Conservation (phyloP, 2,888 invertebrate genomes). For the Druceiella hillmani region DNA sequence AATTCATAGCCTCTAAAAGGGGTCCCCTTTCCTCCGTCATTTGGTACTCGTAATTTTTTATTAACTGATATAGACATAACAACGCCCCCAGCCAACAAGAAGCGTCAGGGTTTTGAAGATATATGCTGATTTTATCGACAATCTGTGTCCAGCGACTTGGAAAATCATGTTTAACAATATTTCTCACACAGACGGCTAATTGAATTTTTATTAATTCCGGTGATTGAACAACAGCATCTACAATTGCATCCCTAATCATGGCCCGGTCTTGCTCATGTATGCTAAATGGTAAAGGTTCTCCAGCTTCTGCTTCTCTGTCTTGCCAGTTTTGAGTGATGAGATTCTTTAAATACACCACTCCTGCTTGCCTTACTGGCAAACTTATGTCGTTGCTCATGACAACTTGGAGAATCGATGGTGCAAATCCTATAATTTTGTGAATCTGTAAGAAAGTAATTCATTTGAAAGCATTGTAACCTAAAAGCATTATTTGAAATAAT, state of each 20-base stretch:
- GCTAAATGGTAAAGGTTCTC: constrained; percentile 71
- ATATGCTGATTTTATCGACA: constrained; percentile 91
- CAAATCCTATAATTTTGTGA: constrained; percentile 86
- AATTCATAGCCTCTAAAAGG: constrained; percentile 91
- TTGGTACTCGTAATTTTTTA: constrained; percentile 91
- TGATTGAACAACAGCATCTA: constrained; percentile 93
- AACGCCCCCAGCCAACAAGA: constrained; percentile 89
- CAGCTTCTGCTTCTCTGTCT: constrained; percentile 69
- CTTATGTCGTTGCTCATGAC: constrained; percentile 88
- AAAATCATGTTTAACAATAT: constrained; percentile 93
- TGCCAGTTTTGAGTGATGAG: constrained; percentile 85
- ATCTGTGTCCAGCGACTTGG: constrained; percentile 93
- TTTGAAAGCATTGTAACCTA: no score
- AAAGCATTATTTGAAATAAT: no score
- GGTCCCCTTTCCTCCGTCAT: constrained; percentile 84
- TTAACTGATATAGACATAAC: constrained; percentile 86
- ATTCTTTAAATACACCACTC: constrained; percentile 96
- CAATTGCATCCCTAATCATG: constrained; percentile 86
- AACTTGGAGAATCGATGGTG: constrained; percentile 88
- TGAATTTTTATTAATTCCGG: constrained; percentile 89
- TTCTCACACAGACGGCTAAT: constrained; percentile 86
- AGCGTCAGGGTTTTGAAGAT: constrained; percentile 85
- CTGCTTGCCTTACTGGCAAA: constrained; percentile 91
- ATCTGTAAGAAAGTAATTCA: no score
- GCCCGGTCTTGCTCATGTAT: constrained; percentile 96